Evolutionary conservation across 2,888 invertebrate genomes (phyloP).

Genomic region (Phoronis australis): DNA sequence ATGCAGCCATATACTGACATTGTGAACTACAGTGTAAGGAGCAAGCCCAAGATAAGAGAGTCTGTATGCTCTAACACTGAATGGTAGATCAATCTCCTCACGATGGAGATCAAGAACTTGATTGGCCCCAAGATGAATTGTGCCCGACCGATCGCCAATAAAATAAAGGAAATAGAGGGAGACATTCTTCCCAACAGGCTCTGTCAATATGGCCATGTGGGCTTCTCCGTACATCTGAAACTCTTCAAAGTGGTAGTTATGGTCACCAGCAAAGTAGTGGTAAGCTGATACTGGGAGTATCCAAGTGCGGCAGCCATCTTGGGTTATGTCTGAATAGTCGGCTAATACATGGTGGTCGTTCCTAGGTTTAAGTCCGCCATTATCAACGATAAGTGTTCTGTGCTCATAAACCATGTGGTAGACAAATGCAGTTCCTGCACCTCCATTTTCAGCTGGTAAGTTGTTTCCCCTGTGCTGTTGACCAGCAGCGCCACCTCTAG

Average conservation of each 20-base stretch:
- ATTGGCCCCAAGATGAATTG: constrained; percentile 27
- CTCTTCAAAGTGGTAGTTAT: constrained; percentile 25
- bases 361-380: constrained; percentile 19
- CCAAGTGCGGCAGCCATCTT: constrained; percentile 30
- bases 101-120: constrained; percentile 26
- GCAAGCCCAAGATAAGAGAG: constrained; percentile 23
- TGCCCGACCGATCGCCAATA: constrained; percentile 37
- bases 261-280: constrained; percentile 20
- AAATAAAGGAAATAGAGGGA: constrained; percentile 31
- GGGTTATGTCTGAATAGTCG: constrained; percentile 20
- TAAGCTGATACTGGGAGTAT: constrained; percentile 23
- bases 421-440: constrained; percentile 27
- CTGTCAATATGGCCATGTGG: constrained; percentile 23
- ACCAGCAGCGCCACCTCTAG: constrained; percentile 23
- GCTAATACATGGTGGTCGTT: constrained; percentile 19
- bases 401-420: constrained; percentile 27
- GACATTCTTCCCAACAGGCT: constrained; percentile 18
- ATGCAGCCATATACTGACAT: constrained; percentile 31
- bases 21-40: constrained; percentile 27
- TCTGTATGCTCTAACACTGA: constrained; percentile 26
- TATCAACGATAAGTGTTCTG: constrained; percentile 26
- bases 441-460: constrained; percentile 31
- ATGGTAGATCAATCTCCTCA: constrained; percentile 28
- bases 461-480: no score
- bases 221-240: constrained; percentile 29